Evolutionary conservation across 2,797 vertebrate species (phyloP), one percentile per base, ranked within the genome.

Genomic region (Amblyraja radiata): DNA sequence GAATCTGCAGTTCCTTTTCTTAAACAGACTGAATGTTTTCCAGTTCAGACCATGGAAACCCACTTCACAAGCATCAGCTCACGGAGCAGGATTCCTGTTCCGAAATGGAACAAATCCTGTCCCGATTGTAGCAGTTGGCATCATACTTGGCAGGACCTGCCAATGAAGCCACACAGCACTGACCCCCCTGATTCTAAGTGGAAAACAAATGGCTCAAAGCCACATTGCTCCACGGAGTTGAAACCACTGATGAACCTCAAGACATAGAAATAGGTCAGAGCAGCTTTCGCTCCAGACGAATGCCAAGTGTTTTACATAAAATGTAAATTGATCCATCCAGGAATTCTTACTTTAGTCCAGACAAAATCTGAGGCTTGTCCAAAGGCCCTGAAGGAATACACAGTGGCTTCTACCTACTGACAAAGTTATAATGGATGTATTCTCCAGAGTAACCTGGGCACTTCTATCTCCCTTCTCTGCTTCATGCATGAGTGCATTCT

Each of bases 281-380:
- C 61, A 2, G 63, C 16, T 68, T 68, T n/a, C 32, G 84, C n/a
- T 88, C 84, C 84, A 68, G 68, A 68, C 14, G 61, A 88, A 16
- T 6, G n/a, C 32, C 88, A 88, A 88, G 65, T 65, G 16, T 88
- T 88, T 88, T 36, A 88, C n/a, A 32, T 65, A 36, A 88, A 84
- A 46, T 46, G 25, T 10, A 13, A 25, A 61, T 16, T 68, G n/a
- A 88, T 36, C 21, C n/a, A 65, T 63, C 6, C 6, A 16, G 61
- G 61, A 36, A 32, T 83, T 23, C n/a, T 88, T 65, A 65, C 46
- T 58, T 58, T 11, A 58, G 80, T 28, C 21, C 21, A 28, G 46
- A 23, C 23, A 28, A 28, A 11, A 23, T 28, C 46, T 61, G 80
- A 23, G 80, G 13, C 46, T 25, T 25, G 25, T 83, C 21, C 23